phyloP scores from a whole-genome alignment of 2,797 vertebrate genomes.

The Pangasius macronema region DNA sequence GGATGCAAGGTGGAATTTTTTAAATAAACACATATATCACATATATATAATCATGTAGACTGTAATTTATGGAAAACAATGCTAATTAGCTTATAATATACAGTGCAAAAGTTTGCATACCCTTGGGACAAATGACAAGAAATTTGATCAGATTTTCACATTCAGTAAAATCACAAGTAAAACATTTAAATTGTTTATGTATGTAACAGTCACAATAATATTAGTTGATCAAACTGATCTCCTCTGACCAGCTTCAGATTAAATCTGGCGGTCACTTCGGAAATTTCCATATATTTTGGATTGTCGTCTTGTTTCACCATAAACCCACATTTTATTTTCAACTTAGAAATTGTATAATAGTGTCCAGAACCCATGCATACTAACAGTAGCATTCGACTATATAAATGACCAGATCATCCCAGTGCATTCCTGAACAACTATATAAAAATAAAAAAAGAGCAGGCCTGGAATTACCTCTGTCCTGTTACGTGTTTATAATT shows the following conservation, averaged over 20 bases:
- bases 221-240: background rate
- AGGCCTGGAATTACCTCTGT: constrained; percentile 15
- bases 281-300: background rate
- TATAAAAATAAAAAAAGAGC: background rate
- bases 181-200: background rate
- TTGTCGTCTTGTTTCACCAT: background rate
- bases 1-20: background rate
- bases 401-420: background rate
- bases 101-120: background rate
- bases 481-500: constrained; percentile 39
- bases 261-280: background rate
- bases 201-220: background rate
- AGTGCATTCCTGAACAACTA: background rate
- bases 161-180: background rate
- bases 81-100: background rate
- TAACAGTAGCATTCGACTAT: background rate
- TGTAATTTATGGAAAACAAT: background rate
- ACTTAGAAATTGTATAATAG: background rate
- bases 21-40: background rate
- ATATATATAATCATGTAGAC: background rate
- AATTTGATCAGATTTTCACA: background rate
- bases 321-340: background rate
- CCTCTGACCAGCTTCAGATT: background rate
- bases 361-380: background rate
- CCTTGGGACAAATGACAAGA: background rate